Conservation (phyloP, 2,113 vertebrate genomes). For the Amphilophus citrinellus region DNA sequence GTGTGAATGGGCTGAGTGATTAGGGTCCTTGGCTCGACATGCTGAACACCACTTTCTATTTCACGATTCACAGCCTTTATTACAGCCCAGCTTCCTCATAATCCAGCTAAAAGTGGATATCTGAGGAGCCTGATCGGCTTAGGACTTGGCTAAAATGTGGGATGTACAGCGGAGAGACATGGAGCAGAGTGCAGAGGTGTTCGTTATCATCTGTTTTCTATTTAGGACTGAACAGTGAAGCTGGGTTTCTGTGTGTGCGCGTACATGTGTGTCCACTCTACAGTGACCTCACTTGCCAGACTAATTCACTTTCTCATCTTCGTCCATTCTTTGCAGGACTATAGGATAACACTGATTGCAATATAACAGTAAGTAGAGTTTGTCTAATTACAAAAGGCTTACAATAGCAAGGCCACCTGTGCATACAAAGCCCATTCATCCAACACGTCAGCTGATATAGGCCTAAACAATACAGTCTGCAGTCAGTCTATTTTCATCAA, state of each 20-base stretch:
- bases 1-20: slow-evolving; percentile 74
- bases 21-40: slow-evolving; percentile 70
- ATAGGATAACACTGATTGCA: slow-evolving; percentile 34
- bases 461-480: too few species aligned
- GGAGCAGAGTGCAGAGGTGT: slow-evolving; percentile 55
- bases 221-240: slow-evolving; percentile 29
- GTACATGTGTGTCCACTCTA: slow-evolving; percentile 21
- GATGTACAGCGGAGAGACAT: slow-evolving; percentile 36
- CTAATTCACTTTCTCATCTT: slow-evolving; percentile 41
- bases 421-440: too few species aligned
- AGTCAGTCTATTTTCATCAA: too few species aligned
- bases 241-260: neutral
- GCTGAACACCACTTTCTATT: slow-evolving; percentile 71
- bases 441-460: too few species aligned
- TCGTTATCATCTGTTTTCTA: slow-evolving; percentile 52
- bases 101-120: slow-evolving; percentile 75
- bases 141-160: slow-evolving; percentile 55
- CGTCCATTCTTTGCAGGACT: slow-evolving; percentile 20
- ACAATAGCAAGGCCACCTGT: neutral
- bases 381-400: slow-evolving; percentile 3
- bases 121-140: slow-evolving; percentile 68
- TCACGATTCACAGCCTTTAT: slow-evolving; percentile 71
- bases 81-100: slow-evolving; percentile 64
- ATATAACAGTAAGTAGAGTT: neutral
- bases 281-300: slow-evolving; percentile 34